These are phyloP conservation scores for Diglossa cyanea DNA, from an alignment of 2,797 vertebrate genomes.

Conservation along the genomic window DNA sequence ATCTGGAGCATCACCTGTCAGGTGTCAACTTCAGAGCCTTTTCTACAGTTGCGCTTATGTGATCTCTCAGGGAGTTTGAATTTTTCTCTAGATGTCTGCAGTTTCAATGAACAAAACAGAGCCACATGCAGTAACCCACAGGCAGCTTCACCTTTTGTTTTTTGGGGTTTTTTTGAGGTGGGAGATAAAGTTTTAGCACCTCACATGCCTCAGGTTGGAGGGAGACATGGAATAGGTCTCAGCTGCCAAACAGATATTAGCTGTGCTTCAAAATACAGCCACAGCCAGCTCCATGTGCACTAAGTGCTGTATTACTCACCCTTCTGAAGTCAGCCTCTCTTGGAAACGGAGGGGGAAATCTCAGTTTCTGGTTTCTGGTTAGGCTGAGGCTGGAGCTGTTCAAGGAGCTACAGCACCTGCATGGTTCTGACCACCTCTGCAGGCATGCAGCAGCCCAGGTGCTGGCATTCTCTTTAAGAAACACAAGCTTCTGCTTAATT, in stretches of 20 bases:
- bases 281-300: neutral
- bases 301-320: neutral
- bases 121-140: neutral
- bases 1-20: neutral
- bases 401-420: neutral
- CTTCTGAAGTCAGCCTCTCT: neutral
- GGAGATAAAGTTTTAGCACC: neutral
- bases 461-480: neutral
- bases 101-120: neutral
- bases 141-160: no score
- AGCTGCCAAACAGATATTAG: neutral
- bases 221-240: neutral
- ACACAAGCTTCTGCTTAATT: neutral
- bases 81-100: neutral
- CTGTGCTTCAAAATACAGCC: neutral
- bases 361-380: neutral
- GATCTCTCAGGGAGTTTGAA: neutral
- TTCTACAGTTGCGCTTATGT: neutral
- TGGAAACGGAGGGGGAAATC: neutral
- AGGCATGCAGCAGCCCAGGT: neutral
- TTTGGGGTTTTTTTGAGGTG: neutral
- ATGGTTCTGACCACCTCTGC: neutral
- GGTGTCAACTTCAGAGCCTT: neutral
- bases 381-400: neutral
- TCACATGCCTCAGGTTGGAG: neutral